Percentiles rank a stretch among this genome's conserved stretches.
These are phyloP conservation scores for Oceanites oceanicus DNA, from an alignment of 2,113 vertebrate species.

Conservation along the genomic window DNA sequence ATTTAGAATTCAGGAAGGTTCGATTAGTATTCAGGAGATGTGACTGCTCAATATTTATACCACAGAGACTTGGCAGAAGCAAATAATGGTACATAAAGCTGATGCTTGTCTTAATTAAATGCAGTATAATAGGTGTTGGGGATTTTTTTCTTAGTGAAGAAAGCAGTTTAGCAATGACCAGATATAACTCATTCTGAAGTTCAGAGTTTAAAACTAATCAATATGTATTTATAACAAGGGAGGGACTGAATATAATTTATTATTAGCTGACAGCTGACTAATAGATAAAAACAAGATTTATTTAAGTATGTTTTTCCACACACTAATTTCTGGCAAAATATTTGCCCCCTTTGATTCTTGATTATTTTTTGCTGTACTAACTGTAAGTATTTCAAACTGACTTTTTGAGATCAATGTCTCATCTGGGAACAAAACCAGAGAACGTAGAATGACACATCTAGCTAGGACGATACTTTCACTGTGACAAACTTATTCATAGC, in stretches of 20 bases:
- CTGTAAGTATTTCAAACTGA: background rate
- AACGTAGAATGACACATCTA: background rate
- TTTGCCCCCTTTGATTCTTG: conserved; percentile 3
- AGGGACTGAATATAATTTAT: conserved; percentile 63
- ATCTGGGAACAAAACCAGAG: background rate
- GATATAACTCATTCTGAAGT: conserved; percentile 81
- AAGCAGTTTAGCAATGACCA: conserved; percentile 76
- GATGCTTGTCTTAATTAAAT: conserved; percentile 86
- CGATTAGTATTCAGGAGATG: conserved; percentile 80
- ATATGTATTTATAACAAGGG: conserved; percentile 80
- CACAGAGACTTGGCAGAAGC: conserved; percentile 76
- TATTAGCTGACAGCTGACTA: conserved; percentile 64
- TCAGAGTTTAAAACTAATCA: conserved; percentile 78
- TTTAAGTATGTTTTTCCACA: conserved; percentile 43
- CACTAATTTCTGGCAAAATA: conserved; percentile 17
- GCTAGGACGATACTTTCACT: background rate
- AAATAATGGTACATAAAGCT: conserved; percentile 82
- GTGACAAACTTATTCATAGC: background rate
- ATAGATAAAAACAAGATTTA: conserved; percentile 58
- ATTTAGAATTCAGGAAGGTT: conserved; percentile 82
- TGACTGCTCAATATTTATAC: conserved; percentile 83
- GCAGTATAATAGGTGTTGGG: conserved; percentile 77
- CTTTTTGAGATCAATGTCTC: background rate
- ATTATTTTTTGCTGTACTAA: conserved; percentile 7
- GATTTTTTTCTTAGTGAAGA: conserved; percentile 62